These are phyloP conservation scores for Hypolimnas misippus DNA, from an alignment of 2,888 invertebrate genomes.

Conservation along the genomic window DNA sequence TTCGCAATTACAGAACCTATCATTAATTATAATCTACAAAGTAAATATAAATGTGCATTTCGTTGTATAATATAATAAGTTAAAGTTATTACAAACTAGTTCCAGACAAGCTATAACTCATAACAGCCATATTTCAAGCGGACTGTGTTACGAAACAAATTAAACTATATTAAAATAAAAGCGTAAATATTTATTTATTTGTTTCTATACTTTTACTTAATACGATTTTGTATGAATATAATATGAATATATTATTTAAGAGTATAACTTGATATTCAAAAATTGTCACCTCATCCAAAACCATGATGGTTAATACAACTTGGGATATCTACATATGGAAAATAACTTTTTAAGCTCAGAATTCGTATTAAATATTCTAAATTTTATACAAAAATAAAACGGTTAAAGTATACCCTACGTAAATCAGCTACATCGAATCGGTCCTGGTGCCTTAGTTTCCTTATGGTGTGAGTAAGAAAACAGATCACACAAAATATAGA, in stretches of 20 bases:
- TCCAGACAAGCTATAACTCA: neutral
- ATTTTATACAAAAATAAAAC: neutral
- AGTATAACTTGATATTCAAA: neutral
- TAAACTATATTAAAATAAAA: slow-evolving; percentile 4
- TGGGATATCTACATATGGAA: too few relatives aligned
- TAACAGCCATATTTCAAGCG: neutral
- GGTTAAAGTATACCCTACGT: neutral
- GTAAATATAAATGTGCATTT: neutral
- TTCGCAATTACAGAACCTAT: slow-evolving; percentile 11
- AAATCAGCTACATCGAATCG: neutral
- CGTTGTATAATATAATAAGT: slow-evolving; percentile 6
- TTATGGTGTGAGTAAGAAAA: slow-evolving; percentile 46
- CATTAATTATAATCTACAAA: slow-evolving; percentile 11
- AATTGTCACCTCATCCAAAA: neutral
- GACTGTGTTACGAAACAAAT: neutral
- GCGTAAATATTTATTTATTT: neutral
- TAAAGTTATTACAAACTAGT: neutral
- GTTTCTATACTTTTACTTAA: neutral
- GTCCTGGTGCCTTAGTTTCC: slow-evolving; percentile 2
- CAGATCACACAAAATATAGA: slow-evolving; percentile 71
- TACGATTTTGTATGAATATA: neutral
- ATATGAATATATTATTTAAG: neutral
- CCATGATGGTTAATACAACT: too few relatives aligned
- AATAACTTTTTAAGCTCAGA: too few relatives aligned
- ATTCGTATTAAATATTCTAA: too few relatives aligned